phyloP scores from a whole-genome alignment of 1,140 invertebrate genomes.

The Wasmannia auropunctata region DNA sequence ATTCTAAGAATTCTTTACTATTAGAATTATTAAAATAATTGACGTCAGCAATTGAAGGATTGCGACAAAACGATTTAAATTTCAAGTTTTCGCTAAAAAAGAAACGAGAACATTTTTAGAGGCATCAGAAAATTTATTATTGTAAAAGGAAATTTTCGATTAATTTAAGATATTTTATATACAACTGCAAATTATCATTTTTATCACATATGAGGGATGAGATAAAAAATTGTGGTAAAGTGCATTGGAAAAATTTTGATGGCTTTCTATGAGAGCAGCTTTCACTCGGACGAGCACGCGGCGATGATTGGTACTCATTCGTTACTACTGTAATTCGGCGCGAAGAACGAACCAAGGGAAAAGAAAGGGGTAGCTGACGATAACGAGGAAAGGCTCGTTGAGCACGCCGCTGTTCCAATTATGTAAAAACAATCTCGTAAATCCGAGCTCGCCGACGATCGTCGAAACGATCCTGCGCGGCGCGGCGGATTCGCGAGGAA shows the following conservation, averaged over 20 bases:
- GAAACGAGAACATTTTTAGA: background rate
- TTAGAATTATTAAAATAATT: background rate
- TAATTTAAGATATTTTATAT: background rate
- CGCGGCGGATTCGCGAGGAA: background rate
- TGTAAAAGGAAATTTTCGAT: background rate
- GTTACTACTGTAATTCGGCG: slow-evolving; percentile 34
- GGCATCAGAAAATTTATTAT: background rate
- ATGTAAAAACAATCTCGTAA: slow-evolving; percentile 41
- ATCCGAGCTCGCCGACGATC: background rate
- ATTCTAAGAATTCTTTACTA: background rate
- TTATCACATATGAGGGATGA: background rate
- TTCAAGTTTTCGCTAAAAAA: background rate
- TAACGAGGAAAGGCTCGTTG: slow-evolving; percentile 45
- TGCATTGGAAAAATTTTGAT: slow-evolving; percentile 29
- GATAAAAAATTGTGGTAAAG: slow-evolving; percentile 23
- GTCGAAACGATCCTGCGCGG: background rate
- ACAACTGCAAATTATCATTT: slow-evolving; percentile 1
- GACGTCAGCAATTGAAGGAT: background rate
- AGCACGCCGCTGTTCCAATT: slow-evolving; percentile 40
- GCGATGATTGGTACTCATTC: slow-evolving; percentile 30
- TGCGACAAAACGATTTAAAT: background rate
- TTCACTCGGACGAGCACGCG: slow-evolving; percentile 1
- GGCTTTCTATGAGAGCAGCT: background rate
- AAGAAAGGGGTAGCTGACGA: slow-evolving; percentile 37
- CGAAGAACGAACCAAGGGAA: slow-evolving; percentile 16